Base-by-base conservation (phyloP, 2,888 invertebrate genomes). In the Tachystola acroxantha region DNA sequence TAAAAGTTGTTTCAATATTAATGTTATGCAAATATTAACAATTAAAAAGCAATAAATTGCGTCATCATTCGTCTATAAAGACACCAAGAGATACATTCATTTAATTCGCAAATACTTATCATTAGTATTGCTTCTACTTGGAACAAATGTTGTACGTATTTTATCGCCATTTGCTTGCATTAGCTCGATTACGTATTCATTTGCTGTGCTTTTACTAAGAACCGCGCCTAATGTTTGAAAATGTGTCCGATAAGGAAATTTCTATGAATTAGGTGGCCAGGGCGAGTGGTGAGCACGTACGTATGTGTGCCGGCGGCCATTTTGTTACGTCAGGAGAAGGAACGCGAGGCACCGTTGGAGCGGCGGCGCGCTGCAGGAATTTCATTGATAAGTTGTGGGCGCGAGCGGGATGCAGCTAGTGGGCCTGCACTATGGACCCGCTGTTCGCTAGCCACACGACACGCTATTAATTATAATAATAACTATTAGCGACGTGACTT, bases 301-400 rank as follows among this genome's bases (percentile, higher is more conserved):
- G 35, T 47, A 43, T 52, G 52, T 64, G 52, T 59, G 61, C 39
- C 49, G 61, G 64, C 75, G 61, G 79, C 79, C 79, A 82, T 82
- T 71, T 82, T 82, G 75, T 79, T 69, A 79, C 79, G 78, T 80
- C 79, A 79, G 64, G 62, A 57, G 53, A 64, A 71, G 72, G 68
- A 77, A 69, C 78, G 74, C 69, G 72, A 73, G 72, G 74, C 74
- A 74, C 75, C 75, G 78, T 70, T 71, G 57, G 52, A 45, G 40
- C 48, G 54, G 56, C 64, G 62, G 46, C 43, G 53, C 55, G 60
- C 60, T 64, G 64, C 64, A 74, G 73, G 77, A 73, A 80, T 82
- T 79, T 77, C 81, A 84, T 82, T 84, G 84, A 84, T 82, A 82
- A 82, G 61, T 76, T 59, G 70, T 57, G 65, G 61, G 68, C 69